Percentiles rank a stretch among this genome's conserved stretches.
phyloP scores from a whole-genome alignment of 2,113 vertebrate genomes.

The Megalops atlanticus region DNA sequence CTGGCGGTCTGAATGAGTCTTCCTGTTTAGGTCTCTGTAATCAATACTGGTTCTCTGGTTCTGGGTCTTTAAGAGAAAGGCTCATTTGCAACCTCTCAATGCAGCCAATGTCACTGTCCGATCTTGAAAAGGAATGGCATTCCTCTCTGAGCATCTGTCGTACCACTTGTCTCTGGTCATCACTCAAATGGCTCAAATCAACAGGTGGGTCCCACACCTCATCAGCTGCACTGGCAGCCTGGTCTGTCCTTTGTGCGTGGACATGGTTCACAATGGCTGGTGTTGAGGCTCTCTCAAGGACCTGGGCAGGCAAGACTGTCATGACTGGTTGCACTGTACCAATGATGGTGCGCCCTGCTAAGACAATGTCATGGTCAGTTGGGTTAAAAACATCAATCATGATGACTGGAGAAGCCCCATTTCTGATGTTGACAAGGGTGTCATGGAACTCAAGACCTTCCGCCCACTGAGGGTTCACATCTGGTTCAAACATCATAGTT shows the following conservation, averaged over 20 bases:
- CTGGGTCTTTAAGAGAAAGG: slow-evolving; percentile 22
- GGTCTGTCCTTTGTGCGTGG: background rate
- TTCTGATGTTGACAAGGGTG: background rate
- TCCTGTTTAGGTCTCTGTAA: slow-evolving; percentile 21
- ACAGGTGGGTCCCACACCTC: slow-evolving; percentile 30
- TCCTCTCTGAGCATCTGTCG: slow-evolving; percentile 31
- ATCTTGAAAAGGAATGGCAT: background rate
- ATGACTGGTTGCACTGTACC: slow-evolving; percentile 11
- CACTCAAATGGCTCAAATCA: slow-evolving; percentile 25
- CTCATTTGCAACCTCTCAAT: background rate
- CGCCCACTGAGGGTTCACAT: background rate
- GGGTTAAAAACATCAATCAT: background rate
- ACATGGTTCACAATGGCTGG: too few relatives aligned
- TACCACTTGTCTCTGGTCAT: slow-evolving; percentile 4
- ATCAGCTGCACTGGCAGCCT: background rate
- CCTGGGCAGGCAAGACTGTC: background rate
- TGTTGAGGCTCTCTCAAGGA: too few relatives aligned
- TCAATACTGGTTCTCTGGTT: slow-evolving; percentile 23
- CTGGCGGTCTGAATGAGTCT: slow-evolving; percentile 19
- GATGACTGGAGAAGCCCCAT: background rate
- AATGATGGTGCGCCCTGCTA: background rate
- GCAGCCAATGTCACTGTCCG: too few relatives aligned
- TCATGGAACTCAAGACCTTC: slow-evolving; percentile 1
- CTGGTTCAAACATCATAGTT: too few relatives aligned
- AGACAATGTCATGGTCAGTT: background rate